A percentile compares a stretch with the other conserved stretches of the same genome.
Evolutionary conservation across 35 echinoderm and acorn worm species (phyloP).

Genomic region (Apostichopus californicus): DNA sequence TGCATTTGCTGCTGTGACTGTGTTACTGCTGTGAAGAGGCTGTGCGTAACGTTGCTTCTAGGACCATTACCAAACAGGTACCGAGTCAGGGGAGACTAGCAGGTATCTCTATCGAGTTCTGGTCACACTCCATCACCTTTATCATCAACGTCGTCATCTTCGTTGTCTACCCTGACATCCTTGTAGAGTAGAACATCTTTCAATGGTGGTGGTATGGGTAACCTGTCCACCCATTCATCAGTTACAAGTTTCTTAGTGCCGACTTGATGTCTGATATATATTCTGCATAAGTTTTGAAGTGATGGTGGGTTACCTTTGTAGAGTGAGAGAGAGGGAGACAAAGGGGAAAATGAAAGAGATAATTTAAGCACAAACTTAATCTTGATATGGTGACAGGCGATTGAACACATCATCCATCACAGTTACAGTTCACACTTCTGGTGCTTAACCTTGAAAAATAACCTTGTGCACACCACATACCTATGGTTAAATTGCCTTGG

Average conservation of each 20-base stretch:
- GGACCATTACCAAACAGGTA: too few relatives aligned
- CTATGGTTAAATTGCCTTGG: too few relatives aligned
- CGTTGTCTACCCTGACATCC: conserved; percentile 37
- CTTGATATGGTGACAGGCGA: too few relatives aligned
- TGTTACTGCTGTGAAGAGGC: too few relatives aligned
- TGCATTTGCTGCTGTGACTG: too few relatives aligned
- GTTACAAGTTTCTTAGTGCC: conserved; percentile 51
- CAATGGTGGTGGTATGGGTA: conserved; percentile 69
- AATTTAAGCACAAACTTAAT: neutral
- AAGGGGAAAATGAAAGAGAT: neutral
- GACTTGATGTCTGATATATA: conserved; percentile 58
- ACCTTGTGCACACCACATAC: too few relatives aligned
- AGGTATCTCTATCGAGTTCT: neutral
- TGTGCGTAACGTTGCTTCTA: too few relatives aligned
- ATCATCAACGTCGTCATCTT: neutral
- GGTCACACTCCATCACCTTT: neutral
- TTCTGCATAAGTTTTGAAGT: conserved; percentile 68
- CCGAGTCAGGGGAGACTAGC: neutral
- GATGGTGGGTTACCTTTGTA: conserved; percentile 69
- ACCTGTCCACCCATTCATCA: conserved; percentile 37
- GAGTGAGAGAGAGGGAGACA: neutral
- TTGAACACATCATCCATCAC: too few relatives aligned
- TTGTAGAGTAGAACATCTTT: conserved; percentile 76
- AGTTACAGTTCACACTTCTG: too few relatives aligned
- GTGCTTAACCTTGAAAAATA: too few relatives aligned